Evolutionary conservation across 2,888 invertebrate species (phyloP), one percentile per base, ranked within the genome.

Genomic region (Venusia cambrica): DNA sequence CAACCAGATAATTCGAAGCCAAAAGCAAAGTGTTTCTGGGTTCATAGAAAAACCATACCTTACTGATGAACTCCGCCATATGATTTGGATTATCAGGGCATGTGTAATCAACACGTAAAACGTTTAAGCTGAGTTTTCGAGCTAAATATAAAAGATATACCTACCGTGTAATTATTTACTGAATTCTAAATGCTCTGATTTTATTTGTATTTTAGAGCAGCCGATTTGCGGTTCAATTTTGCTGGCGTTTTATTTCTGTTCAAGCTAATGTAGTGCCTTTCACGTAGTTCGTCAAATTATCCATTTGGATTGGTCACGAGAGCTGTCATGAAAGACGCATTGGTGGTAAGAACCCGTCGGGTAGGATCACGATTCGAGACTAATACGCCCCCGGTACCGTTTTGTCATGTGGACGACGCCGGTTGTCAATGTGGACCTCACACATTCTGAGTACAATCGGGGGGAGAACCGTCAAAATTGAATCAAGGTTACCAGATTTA

Each of bases 361-460:
- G 39, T 48, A 50, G 44, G 56, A 65, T 66, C 62, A 64, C 63
- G 65, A 61, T 44, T 57, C 37, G 54, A 52, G 48, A 55, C 50
- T 53, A 59, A 62, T 61, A 54, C 51, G 45, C 35, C 30, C 27
- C 36, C 31, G 57, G 62, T 71, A 65, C 68, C 62, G 69, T 69
- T 72, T 62, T 65, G 62, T 67, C 52, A 67, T 60, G 54, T 51
- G 42, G 56, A 44, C 46, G 53, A 31, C 45, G 53, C 32, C 56
- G 47, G 51, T 57, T 54, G 51, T 47, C 41, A 28, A 45, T 27
- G 3, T 12, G 38, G 37, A 31, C 55, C 54, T 43, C 55, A 61
- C 56, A 58, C 52, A 51, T 43, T 37, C 31, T 38, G 38, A 39
- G 41, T 47, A 50, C 43, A 45, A 12, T 41, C 43, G 27, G 13